Evolutionary conservation across 2,797 vertebrate species (phyloP), one percentile per base, ranked within the genome.

Genomic region (Characodon lateralis): DNA sequence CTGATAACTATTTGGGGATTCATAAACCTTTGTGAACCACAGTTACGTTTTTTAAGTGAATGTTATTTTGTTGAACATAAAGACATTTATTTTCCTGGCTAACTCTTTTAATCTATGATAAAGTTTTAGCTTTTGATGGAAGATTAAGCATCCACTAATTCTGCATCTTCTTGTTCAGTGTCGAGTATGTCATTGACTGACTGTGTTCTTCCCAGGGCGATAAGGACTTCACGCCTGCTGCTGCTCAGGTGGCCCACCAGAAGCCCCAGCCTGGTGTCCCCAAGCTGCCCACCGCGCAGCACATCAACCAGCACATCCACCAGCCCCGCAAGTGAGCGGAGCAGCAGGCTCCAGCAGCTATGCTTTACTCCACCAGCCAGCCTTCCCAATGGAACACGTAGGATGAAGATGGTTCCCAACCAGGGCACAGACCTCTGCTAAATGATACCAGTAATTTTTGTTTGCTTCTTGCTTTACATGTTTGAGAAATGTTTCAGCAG

Each of bases 171-270:
- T 65, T 35, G 35, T 35, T 9, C 1, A 6, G 68, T 24, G 28
- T 22, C 14, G 20, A 20, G 39, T 14, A 5, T 8, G 6, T 66
- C 1, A 13, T 31, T 82, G 41, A 78, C 70, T 8, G 69, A 16
- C 22, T 77, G 41, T 85, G 68, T 79, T 88, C 66, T 78, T 28
- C 79, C 76, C 93, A 99, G 98, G 98, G 98, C 1, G 98, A 99
- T 93, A 98, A 97, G 91, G 98, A 99, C 94, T 99, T 99, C 93
- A 97, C 98, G 71, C 98, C 98, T 0, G 98, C 97, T 0, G 98
- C 98, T 0, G 98, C 98, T 53, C 98, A 99, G 94, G 98, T 99
- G 88, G 98, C 98, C 80, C 98, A 99, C 93, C 97, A 98, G 94
- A 99, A 99, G 91, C 98, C 98, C 24, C 96, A 97, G 82, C 97